Evolutionary conservation across 2,888 invertebrate genomes (phyloP).

Genomic region (Lucinisca nassula): DNA sequence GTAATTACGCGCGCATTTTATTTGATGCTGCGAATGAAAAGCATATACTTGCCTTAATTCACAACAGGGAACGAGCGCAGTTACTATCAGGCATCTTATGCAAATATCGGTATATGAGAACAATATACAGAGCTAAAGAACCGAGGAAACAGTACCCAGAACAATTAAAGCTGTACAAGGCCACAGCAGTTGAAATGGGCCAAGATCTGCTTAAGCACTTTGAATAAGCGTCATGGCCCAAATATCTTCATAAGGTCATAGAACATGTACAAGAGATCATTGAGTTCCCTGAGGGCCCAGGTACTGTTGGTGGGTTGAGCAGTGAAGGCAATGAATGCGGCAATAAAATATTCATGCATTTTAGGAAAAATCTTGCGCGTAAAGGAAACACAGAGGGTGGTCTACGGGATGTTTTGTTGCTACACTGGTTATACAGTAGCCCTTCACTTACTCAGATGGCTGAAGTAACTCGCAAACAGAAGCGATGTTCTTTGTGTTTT

Average conservation of each 20-base stretch:
- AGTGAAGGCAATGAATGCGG: slow-evolving; percentile 25
- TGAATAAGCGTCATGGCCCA: slow-evolving; percentile 5
- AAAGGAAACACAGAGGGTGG: slow-evolving; percentile 20
- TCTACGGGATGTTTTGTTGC: slow-evolving; percentile 6
- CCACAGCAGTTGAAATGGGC: slow-evolving; percentile 7
- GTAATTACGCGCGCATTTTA: slow-evolving; percentile 23
- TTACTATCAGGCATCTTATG: neutral
- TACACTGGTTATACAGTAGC: slow-evolving; percentile 33
- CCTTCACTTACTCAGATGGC: neutral
- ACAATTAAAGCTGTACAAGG: neutral
- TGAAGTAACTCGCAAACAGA: neutral
- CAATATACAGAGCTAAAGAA: slow-evolving; percentile 24
- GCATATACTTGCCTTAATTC: neutral
- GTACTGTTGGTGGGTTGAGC: slow-evolving; percentile 12
- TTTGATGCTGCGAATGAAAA: slow-evolving; percentile 28
- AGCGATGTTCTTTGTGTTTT: slow-evolving; percentile 11
- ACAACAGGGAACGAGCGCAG: slow-evolving; percentile 5
- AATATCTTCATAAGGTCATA: slow-evolving; percentile 17
- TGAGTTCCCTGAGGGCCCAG: slow-evolving; percentile 1
- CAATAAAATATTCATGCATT: slow-evolving; percentile 25
- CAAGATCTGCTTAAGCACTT: neutral
- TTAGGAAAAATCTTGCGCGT: slow-evolving; percentile 3
- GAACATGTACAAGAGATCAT: slow-evolving; percentile 28
- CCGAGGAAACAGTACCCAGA: slow-evolving; percentile 21
- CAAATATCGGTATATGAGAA: slow-evolving; percentile 19